These are phyloP conservation scores for Menidia menidia DNA, from an alignment of 2,797 vertebrate genomes.

Conservation along the genomic window DNA sequence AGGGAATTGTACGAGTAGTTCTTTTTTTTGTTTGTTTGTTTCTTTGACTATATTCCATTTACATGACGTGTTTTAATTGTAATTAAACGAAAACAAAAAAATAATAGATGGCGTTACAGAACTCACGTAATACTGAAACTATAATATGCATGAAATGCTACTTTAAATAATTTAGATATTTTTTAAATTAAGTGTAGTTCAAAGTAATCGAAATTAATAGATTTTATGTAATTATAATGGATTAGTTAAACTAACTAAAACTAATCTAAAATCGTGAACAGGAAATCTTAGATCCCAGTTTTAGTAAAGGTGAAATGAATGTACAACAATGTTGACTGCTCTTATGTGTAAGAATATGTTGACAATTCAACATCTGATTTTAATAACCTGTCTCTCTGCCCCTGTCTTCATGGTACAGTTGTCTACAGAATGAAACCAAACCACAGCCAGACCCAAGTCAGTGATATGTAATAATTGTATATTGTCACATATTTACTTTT, in stretches of 20 bases:
- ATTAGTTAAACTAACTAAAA: background rate
- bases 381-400: constrained; percentile 27
- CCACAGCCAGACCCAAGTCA: constrained; percentile 42
- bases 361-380: constrained; percentile 55
- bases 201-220: background rate
- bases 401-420: constrained; percentile 4
- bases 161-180: constrained; percentile 36
- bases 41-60: constrained; percentile 16
- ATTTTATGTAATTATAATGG: background rate
- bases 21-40: constrained; percentile 61
- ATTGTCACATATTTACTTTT: constrained; percentile 74
- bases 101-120: background rate
- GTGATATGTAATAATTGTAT: constrained; percentile 64
- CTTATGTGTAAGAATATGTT: constrained; percentile 11
- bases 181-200: constrained; percentile 9
- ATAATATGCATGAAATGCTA: constrained; percentile 1
- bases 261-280: background rate
- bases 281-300: background rate
- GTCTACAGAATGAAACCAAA: constrained; percentile 52
- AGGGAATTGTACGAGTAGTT: constrained; percentile 46
- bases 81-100: constrained; percentile 51
- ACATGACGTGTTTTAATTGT: constrained; percentile 30
- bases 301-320: constrained; percentile 12
- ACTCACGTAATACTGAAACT: constrained; percentile 21
- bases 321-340: background rate